A percentile compares a stretch with the other conserved stretches of the same genome.
Conservation (phyloP, 2,113 vertebrate genomes). For the Caranx ignobilis region DNA sequence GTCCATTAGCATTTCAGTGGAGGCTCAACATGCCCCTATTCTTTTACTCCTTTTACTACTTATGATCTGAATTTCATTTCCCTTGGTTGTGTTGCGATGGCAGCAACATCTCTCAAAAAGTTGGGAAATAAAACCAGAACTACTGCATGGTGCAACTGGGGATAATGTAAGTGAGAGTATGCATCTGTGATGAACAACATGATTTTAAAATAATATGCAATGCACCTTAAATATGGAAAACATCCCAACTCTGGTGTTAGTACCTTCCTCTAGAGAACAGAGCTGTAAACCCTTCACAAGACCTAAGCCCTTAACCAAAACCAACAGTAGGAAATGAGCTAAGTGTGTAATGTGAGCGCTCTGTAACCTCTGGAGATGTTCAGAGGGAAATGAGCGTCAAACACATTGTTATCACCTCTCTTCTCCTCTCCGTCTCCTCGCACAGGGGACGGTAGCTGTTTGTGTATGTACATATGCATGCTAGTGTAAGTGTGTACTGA, state of each 20-base stretch:
- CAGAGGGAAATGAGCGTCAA: slow-evolving; percentile 58
- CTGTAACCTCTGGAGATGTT: slow-evolving; percentile 36
- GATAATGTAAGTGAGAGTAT: neutral
- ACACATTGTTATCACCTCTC: slow-evolving; percentile 66
- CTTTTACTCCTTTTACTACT: neutral
- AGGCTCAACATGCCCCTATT: too few species aligned
- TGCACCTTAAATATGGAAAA: neutral
- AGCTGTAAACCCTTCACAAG: neutral
- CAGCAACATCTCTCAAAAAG: neutral
- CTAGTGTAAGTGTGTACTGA: slow-evolving; percentile 14
- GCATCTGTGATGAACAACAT: neutral
- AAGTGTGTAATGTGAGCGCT: neutral
- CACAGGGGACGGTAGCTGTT: slow-evolving; percentile 18
- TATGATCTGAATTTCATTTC: neutral
- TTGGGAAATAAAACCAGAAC: neutral
- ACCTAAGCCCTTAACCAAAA: slow-evolving; percentile 23
- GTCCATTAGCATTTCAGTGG: too few species aligned
- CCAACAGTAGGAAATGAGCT: slow-evolving; percentile 1
- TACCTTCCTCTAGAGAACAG: neutral
- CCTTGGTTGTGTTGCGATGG: neutral
- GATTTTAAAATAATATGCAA: neutral
- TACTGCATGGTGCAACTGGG: neutral
- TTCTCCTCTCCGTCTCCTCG: slow-evolving; percentile 32
- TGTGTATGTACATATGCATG: slow-evolving; percentile 8
- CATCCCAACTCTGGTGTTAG: neutral